Evolutionary conservation across 1,140 invertebrate genomes (phyloP).

Genomic region (Trichonephila clavata): DNA sequence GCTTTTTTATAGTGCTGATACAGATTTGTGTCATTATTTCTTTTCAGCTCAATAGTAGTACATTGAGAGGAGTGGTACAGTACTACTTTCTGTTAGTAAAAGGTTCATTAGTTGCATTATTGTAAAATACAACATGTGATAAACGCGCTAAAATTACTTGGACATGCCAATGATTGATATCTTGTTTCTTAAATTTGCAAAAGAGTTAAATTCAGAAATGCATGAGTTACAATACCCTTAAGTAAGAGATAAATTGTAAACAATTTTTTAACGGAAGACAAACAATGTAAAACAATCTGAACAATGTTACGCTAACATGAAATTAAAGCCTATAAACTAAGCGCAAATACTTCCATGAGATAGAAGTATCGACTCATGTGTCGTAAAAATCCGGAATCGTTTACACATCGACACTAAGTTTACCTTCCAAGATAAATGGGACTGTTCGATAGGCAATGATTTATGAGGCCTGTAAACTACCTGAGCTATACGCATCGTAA

Average conservation of each 20-base stretch:
- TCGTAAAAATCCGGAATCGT: background rate
- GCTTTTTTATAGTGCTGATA: no score
- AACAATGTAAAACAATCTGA: background rate
- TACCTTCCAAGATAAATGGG: slow-evolving; percentile 59
- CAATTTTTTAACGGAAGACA: background rate
- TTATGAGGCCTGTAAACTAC: slow-evolving; percentile 71
- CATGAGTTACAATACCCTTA: background rate
- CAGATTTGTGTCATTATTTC: no score
- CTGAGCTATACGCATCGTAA: slow-evolving; percentile 44
- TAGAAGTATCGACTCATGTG: background rate
- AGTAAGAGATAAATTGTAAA: background rate
- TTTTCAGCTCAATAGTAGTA: no score
- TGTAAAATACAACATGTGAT: no score
- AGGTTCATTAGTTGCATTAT: no score
- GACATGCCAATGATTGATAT: no score
- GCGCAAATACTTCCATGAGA: slow-evolving; percentile 50
- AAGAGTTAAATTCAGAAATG: no score
- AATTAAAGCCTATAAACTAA: background rate
- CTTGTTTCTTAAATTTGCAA: no score
- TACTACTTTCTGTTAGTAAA: no score
- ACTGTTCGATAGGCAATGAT: slow-evolving; percentile 43
- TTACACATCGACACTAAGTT: background rate
- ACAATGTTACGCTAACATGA: background rate
- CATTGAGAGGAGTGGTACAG: no score
- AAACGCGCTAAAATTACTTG: no score